Base-by-base conservation (phyloP, 2,888 invertebrate species). In the Melangyna quadrimaculata region DNA sequence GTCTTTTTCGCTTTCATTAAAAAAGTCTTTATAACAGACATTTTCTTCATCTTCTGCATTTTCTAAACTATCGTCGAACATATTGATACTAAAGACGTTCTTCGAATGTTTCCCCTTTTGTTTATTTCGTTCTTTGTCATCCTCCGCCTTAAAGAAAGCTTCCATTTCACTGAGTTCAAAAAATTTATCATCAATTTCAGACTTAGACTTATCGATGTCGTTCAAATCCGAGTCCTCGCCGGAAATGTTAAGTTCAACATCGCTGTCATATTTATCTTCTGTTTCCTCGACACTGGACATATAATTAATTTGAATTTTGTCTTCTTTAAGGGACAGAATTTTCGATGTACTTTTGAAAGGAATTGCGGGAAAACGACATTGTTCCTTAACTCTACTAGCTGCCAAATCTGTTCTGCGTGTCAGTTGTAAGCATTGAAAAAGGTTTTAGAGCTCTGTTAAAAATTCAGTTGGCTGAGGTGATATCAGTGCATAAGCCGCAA, bases 321-420 rank as follows among this genome's bases (percentile, higher is more conserved):
- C 86, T 55, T 90, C 90, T 89, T 94, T 94, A 19, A 91, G 89
- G 0, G 94, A 93, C 78, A 95, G 92, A 78, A 94, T 91, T 89
- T 93, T 94, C 0, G 95, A 94, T 6, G 96, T 93, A 73, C 94
- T 93, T 89, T 89, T 83, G n/a, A n/a, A 22, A 91, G 14, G 10
- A 91, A 55, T 14, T 88, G 87, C 6, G 87, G 67, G 8, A 90
- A 22, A 2, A 89, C 87, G 0, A 84, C 40, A 37, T 89, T 89
- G 73, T 92, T 92, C 9, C 91, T 89, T 19, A 98, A 92, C 90
- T 98, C 98, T 35, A 98, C 91, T 93, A 98, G 95, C 90, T 98
- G 98, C 98, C 98, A 99, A 88, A 98, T 96, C 92, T 98, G 98
- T 91, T 98, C 98, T 71, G 95, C 95, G 90, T 98, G n/a, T n/a